phyloP scores from a whole-genome alignment of 2,113 vertebrate species.

The Passer montanus region DNA sequence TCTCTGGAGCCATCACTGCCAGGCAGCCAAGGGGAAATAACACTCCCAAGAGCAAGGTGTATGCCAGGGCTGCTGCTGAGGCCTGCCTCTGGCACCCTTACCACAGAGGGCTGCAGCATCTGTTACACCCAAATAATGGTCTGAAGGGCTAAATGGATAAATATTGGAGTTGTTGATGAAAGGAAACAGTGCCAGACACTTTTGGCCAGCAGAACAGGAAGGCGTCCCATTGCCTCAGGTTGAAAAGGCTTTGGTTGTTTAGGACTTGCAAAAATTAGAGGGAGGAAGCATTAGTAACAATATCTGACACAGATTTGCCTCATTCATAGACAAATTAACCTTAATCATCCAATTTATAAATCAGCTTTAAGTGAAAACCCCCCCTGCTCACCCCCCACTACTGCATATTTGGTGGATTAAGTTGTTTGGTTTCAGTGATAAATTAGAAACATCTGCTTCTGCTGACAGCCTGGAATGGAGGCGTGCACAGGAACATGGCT shows the following conservation, averaged over 20 bases:
- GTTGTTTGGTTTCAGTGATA: slow-evolving; percentile 58
- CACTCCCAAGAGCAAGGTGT: not conserved
- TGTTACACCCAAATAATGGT: not conserved
- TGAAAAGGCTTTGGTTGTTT: not conserved
- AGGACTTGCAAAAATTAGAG: not conserved
- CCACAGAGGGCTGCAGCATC: not conserved
- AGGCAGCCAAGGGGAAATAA: not conserved
- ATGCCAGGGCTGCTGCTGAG: fast-evolving
- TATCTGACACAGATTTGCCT: slow-evolving; percentile 9
- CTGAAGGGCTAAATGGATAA: not conserved
- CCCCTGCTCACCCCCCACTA: slow-evolving; percentile 3
- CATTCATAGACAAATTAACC: slow-evolving; percentile 27
- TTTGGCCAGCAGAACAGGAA: not conserved
- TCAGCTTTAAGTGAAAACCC: slow-evolving; percentile 24
- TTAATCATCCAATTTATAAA: slow-evolving; percentile 48
- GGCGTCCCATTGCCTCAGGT: not conserved
- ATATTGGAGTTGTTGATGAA: not conserved
- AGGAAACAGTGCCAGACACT: not conserved
- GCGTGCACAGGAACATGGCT: not conserved
- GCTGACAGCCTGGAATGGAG: not conserved
- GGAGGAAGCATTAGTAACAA: not conserved
- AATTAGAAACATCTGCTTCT: slow-evolving; percentile 47
- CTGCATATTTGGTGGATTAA: slow-evolving; percentile 64
- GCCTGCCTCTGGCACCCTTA: not conserved
- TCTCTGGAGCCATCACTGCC: not conserved